phyloP scores from a whole-genome alignment of 2,888 invertebrate species.

The Stenodera caucasica region DNA sequence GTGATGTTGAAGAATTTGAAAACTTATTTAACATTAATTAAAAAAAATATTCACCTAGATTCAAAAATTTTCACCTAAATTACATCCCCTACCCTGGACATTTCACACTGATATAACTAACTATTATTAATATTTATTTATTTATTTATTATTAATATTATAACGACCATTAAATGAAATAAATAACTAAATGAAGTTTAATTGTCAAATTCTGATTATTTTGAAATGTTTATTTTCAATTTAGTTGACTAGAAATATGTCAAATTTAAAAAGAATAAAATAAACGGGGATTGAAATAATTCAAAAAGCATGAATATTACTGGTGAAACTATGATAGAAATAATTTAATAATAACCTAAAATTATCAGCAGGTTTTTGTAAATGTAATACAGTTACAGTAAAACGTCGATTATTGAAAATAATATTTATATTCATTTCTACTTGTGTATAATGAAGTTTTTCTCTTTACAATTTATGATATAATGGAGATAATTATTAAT shows the following conservation, averaged over 20 bases:
- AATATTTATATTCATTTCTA: conserved; percentile 9
- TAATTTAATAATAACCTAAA: not conserved
- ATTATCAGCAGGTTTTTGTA: conserved; percentile 4
- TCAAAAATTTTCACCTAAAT: conserved; percentile 39
- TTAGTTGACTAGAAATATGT: conserved; percentile 32
- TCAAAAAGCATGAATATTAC: not conserved
- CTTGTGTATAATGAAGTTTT: conserved; percentile 5
- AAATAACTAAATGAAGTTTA: conserved; percentile 37
- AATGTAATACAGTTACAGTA: conserved; percentile 9
- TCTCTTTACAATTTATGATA: not conserved
- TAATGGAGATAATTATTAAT: conserved; percentile 5
- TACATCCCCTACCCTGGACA: conserved; percentile 51
- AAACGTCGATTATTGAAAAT: conserved; percentile 13
- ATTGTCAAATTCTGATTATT: conserved; percentile 13
- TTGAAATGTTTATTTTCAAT: conserved; percentile 16
- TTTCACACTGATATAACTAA: conserved; percentile 49
- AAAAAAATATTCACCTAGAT: conserved; percentile 30
- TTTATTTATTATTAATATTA: conserved; percentile 15
- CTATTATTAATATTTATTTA: conserved; percentile 28
- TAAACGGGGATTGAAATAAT: not conserved
- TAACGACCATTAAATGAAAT: conserved; percentile 41
- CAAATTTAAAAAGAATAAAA: conserved; percentile 16
- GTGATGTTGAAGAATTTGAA: conserved; percentile 9
- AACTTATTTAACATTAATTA: no score
- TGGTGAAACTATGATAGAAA: not conserved